A percentile compares a stretch with the other conserved stretches of the same genome.
These are phyloP conservation scores for Orthosia cruda DNA, from an alignment of 2,888 invertebrate species.

Conservation along the genomic window DNA sequence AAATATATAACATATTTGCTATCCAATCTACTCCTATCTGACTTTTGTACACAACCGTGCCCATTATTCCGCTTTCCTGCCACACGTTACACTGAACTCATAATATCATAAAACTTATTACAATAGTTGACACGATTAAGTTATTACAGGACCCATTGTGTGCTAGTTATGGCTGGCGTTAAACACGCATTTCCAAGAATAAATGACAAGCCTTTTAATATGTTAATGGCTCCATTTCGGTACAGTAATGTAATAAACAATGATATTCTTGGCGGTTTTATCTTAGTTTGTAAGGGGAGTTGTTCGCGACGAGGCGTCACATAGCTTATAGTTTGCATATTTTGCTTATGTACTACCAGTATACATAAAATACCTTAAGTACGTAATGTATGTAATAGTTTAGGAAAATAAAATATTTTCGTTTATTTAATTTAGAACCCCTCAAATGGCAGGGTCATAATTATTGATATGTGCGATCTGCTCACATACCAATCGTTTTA, in stretches of 20 bases:
- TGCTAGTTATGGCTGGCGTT: slow-evolving; percentile 27
- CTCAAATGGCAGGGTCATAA: no score
- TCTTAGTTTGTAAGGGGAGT: not conserved
- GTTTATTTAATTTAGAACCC: no score
- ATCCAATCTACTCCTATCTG: no score
- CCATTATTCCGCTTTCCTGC: slow-evolving; percentile 22
- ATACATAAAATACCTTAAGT: no score
- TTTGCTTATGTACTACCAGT: no score
- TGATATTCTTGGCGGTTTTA: slow-evolving; percentile 42
- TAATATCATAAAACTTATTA: slow-evolving; percentile 44
- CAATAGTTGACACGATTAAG: slow-evolving; percentile 44
- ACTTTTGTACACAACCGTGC: not conserved
- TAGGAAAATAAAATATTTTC: no score
- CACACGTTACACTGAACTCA: slow-evolving; percentile 23
- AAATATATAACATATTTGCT: no score
- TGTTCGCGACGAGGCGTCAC: no score
- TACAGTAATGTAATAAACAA: slow-evolving; percentile 42
- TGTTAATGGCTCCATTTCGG: slow-evolving; percentile 60
- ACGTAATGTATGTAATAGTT: no score
- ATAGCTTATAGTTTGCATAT: no score
- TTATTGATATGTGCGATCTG: no score
- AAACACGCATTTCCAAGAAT: slow-evolving; percentile 60
- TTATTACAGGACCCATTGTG: slow-evolving; percentile 47
- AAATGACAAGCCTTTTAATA: slow-evolving; percentile 66
- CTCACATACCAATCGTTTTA: no score